A percentile compares a stretch with the other conserved stretches of the same genome.
These are phyloP conservation scores for Clunio marinus DNA, from an alignment of 2,888 invertebrate genomes.

Conservation along the genomic window DNA sequence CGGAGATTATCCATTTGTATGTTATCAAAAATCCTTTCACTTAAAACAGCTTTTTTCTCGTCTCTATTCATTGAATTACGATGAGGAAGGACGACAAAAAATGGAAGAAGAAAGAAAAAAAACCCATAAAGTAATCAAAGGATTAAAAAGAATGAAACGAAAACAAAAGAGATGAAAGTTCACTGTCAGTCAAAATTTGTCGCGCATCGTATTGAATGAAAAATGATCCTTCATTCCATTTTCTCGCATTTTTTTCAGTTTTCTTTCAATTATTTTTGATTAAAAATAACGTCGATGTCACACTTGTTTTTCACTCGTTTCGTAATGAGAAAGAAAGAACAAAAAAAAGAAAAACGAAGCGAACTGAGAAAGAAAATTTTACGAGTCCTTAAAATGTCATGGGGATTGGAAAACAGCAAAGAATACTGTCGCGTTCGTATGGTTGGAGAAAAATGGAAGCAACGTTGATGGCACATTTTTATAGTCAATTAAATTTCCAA, in stretches of 20 bases:
- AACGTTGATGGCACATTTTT: slow-evolving; percentile 4
- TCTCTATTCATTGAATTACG: background rate
- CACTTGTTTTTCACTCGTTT: background rate
- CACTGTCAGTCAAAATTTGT: background rate
- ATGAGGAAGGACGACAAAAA: background rate
- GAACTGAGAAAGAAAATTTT: too few species aligned
- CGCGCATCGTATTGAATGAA: too few species aligned
- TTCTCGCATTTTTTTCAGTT: background rate
- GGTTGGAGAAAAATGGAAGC: too few species aligned
- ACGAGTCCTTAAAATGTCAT: too few species aligned
- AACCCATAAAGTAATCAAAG: too few species aligned
- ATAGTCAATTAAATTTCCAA: slow-evolving; percentile 21
- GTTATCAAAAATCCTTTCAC: slow-evolving; percentile 5
- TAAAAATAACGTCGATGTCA: slow-evolving; percentile 12
- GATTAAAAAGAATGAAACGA: background rate
- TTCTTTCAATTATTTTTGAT: slow-evolving; percentile 18
- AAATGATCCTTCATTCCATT: background rate
- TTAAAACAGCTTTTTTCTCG: background rate
- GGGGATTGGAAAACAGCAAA: too few species aligned
- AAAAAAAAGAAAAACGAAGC: background rate
- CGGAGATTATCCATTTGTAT: background rate
- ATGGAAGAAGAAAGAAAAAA: background rate
- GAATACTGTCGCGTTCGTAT: too few species aligned
- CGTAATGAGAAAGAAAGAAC: background rate
- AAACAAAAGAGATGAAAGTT: background rate